Conservation (phyloP, 2,888 invertebrate species). For the Hypselothyrea guttata region DNA sequence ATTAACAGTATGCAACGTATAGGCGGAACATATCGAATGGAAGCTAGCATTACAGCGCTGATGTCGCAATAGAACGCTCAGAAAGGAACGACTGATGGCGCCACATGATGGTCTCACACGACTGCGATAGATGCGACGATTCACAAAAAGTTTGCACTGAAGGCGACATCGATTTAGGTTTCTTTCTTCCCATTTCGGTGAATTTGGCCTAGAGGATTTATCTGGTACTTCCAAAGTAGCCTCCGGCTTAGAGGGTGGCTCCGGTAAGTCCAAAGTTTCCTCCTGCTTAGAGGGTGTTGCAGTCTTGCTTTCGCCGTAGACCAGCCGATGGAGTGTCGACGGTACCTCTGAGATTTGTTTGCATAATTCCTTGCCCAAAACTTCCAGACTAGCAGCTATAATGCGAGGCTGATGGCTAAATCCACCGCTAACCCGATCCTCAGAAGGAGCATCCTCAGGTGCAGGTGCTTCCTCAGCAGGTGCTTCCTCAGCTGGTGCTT, state of each 20-base stretch:
- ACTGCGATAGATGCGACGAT: slow-evolving; percentile 34
- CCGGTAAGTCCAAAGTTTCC: no score
- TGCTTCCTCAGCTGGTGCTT: neutral
- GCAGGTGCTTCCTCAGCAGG: neutral
- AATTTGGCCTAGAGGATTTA: no score
- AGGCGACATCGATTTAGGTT: slow-evolving; percentile 21
- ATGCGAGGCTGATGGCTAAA: neutral
- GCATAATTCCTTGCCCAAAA: slow-evolving; percentile 9
- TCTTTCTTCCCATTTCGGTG: no score
- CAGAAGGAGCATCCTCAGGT: neutral
- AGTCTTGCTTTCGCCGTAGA: neutral
- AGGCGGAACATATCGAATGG: slow-evolving; percentile 49
- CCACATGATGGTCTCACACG: slow-evolving; percentile 57
- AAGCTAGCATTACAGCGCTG: slow-evolving; percentile 63
- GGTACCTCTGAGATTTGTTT: slow-evolving; percentile 64
- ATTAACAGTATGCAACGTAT: slow-evolving; percentile 32
- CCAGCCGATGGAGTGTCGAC: slow-evolving; percentile 41
- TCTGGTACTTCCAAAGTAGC: no score
- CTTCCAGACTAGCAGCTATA: slow-evolving; percentile 13
- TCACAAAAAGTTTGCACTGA: slow-evolving; percentile 37
- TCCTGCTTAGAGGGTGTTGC: slow-evolving; percentile 1
- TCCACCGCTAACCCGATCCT: slow-evolving; percentile 5
- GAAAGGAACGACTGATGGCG: slow-evolving; percentile 31
- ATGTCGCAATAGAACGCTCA: slow-evolving; percentile 13
- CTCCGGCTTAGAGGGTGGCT: no score